phyloP scores from a whole-genome alignment of 2,797 vertebrate species.

The Danio choprae region DNA sequence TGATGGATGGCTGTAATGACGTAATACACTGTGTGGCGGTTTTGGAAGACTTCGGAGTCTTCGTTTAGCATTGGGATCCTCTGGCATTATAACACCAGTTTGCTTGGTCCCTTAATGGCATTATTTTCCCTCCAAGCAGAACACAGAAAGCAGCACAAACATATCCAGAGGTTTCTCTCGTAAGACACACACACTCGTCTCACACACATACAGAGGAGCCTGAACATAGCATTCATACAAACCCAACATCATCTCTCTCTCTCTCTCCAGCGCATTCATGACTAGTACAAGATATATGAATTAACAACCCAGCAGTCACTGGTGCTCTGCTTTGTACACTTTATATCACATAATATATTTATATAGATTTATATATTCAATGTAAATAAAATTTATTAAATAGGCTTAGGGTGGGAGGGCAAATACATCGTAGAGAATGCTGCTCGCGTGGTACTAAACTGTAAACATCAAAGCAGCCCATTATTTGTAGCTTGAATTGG shows the following conservation, averaged over 20 bases:
- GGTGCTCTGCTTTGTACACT: slow-evolving; percentile 84
- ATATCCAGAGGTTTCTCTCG: slow-evolving; percentile 72
- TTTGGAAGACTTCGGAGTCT: slow-evolving; percentile 70
- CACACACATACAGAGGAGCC: slow-evolving; percentile 23
- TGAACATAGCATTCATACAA: slow-evolving; percentile 38
- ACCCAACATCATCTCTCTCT: slow-evolving; percentile 63
- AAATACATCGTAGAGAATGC: slow-evolving; percentile 75
- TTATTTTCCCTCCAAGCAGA: slow-evolving; percentile 64
- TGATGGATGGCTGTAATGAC: slow-evolving; percentile 74
- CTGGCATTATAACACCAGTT: slow-evolving; percentile 76
- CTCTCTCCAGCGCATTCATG: slow-evolving; percentile 69
- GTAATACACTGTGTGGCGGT: slow-evolving; percentile 65
- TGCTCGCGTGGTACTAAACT: slow-evolving; percentile 76
- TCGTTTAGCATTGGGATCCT: slow-evolving; percentile 72
- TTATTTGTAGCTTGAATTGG: slow-evolving; percentile 64
- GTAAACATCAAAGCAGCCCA: slow-evolving; percentile 83
- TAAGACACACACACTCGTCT: slow-evolving; percentile 46
- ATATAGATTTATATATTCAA: slow-evolving; percentile 79
- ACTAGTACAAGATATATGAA: slow-evolving; percentile 74
- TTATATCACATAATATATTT: slow-evolving; percentile 83
- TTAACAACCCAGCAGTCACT: slow-evolving; percentile 81
- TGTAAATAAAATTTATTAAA: slow-evolving; percentile 83
- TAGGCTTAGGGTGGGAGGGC: slow-evolving; percentile 67
- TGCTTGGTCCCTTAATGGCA: slow-evolving; percentile 82
- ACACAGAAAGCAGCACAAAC: slow-evolving; percentile 75